Evolutionary conservation across 2,888 invertebrate genomes (phyloP), one percentile per base, ranked within the genome.

Genomic region (Drosophila tripunctata): DNA sequence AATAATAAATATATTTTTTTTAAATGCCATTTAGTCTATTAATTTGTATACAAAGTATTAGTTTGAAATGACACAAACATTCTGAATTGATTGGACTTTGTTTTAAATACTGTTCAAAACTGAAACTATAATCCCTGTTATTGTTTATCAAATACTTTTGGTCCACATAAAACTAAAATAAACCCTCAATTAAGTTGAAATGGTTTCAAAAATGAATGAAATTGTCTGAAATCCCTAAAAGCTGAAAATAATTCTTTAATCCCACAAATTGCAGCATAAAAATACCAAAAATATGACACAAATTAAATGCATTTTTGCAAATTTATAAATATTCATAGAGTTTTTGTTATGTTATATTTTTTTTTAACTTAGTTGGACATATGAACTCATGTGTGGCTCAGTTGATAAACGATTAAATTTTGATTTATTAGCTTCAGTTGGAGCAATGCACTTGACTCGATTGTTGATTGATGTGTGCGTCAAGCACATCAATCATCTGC

Each of bases 401-500:
- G 15, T 52, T 43, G 69, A 50, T 33, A 51, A 19, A 17, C 14
- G 15, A 52, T 22, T 33, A 36, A 33, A 36, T 54, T 51, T 51
- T 58, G 67, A 75, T 62, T 77, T 70, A 75, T 64, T 35, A 52
- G 55, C 56, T 65, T 40, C 40, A 30, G 33, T 54, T 50, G 51
- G 47, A 19, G 12, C 61, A 65, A 31, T 75, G 60, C 45, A 57
- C 56, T 62, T 58, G 24, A 33, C 43, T 58, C 35, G 7, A 10
- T 22, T 24, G 57, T 58, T 71, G 85, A 81, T 81, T 78, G 68
- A 75, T 82, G 82, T 38, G 19, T 14, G 47, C 40, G 35, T 15
- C 24, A 12, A 24, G 57, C 45, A 62, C 63, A 79, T 79, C 65
- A 73, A 83, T 82, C 69, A 66, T 35, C 40, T 21, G 52, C 21